These are phyloP conservation scores for Sinonovacula constricta DNA, from an alignment of 1,140 invertebrate genomes.

Conservation along the genomic window DNA sequence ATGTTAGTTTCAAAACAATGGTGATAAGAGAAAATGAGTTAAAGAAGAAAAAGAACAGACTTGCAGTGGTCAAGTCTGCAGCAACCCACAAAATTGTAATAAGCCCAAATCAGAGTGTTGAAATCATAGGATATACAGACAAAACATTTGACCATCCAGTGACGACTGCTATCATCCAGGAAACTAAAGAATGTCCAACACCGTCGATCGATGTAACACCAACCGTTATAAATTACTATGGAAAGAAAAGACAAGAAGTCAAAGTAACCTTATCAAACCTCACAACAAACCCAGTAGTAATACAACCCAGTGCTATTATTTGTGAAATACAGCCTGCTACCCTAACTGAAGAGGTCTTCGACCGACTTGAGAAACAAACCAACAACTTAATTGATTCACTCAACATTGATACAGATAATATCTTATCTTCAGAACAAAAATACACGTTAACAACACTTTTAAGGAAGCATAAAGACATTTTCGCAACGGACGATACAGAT, in stretches of 20 bases:
- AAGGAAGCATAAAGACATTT: too few relatives aligned
- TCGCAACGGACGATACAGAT: too few relatives aligned
- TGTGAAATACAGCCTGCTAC: conserved; percentile 23
- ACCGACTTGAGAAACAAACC: not conserved
- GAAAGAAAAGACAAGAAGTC: not conserved
- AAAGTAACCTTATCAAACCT: conserved; percentile 7
- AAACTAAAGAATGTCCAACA: not conserved
- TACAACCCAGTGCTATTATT: not conserved
- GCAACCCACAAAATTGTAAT: not conserved
- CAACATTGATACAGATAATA: conserved; percentile 6
- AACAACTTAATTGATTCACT: not conserved
- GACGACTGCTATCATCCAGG: conserved; percentile 5
- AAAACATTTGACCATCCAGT: conserved; percentile 1
- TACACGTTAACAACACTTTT: too few relatives aligned
- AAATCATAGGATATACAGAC: conserved; percentile 10
- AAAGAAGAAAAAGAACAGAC: not conserved
- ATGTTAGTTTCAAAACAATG: not conserved
- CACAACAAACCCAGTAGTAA: not conserved
- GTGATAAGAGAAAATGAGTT: not conserved
- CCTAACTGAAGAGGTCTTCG: conserved; percentile 19
- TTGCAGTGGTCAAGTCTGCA: not conserved
- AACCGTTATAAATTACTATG: not conserved
- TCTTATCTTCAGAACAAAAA: not conserved
- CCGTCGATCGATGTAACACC: conserved; percentile 19
- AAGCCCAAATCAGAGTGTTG: not conserved